Conservation (phyloP, 2,888 invertebrate genomes). For the Cyaniris semiargus region DNA sequence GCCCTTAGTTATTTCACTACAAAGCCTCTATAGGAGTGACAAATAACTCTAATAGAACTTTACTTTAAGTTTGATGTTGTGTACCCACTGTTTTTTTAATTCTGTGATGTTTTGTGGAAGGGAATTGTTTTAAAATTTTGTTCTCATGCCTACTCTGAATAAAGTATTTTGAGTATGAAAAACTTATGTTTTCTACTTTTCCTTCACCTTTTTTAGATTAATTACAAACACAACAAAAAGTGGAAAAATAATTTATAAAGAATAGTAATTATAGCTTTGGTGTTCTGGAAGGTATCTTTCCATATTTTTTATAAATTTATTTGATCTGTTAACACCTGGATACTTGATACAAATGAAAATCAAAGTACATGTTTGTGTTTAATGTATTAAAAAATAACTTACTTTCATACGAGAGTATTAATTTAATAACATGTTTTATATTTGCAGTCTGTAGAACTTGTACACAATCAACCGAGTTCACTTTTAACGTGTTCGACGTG, state of each 20-base stretch:
- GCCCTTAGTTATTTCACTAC: no score
- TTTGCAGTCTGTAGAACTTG: neutral
- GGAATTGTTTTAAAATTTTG: slow-evolving; percentile 68
- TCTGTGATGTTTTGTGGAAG: slow-evolving; percentile 70
- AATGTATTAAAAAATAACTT: neutral
- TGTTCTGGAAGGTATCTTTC: neutral
- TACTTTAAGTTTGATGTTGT: neutral
- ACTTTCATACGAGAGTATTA: slow-evolving; percentile 6
- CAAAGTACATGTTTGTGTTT: neutral
- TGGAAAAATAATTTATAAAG: neutral
- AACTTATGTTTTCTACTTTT: slow-evolving; percentile 35
- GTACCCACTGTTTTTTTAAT: slow-evolving; percentile 52
- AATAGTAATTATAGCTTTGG: neutral
- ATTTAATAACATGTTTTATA: neutral
- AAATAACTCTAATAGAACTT: neutral
- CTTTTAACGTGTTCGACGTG: slow-evolving; percentile 81
- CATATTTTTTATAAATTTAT: neutral
- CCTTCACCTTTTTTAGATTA: neutral
- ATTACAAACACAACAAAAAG: neutral
- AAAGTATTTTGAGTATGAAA: slow-evolving; percentile 69
- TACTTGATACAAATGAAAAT: neutral
- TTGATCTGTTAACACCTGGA: neutral
- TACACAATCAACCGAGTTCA: slow-evolving; percentile 53
- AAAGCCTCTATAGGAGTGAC: neutral
- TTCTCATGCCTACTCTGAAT: slow-evolving; percentile 59